These are phyloP conservation scores for Moxostoma hubbsi DNA, from an alignment of 2,797 vertebrate species.

Conservation along the genomic window DNA sequence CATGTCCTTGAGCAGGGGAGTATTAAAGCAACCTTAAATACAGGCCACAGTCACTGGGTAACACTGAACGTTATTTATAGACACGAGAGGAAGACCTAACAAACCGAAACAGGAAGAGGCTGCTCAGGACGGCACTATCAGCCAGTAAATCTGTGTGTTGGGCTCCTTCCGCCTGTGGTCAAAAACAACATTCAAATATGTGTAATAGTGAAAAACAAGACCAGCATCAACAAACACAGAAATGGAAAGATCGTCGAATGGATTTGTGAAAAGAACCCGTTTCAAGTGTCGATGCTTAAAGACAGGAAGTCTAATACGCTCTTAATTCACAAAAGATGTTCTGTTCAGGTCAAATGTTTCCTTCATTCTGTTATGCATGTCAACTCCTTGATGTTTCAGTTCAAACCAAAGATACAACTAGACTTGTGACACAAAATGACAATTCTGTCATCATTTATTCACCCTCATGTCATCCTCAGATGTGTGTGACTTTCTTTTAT, in stretches of 20 bases:
- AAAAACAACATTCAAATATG: conserved; percentile 18
- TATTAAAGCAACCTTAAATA: conserved; percentile 32
- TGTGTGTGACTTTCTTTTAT: too few relatives aligned
- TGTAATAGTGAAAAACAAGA: not conserved
- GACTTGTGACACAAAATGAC: too few relatives aligned
- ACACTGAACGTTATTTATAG: conserved; percentile 45
- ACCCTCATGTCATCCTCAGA: too few relatives aligned
- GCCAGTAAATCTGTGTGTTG: not conserved
- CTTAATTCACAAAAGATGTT: not conserved
- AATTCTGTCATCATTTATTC: too few relatives aligned
- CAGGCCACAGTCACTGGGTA: conserved; percentile 8
- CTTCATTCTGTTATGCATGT: not conserved
- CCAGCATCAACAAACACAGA: not conserved
- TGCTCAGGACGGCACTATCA: conserved; percentile 27
- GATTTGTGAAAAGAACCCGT: conserved; percentile 4
- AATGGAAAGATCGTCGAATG: conserved; percentile 6
- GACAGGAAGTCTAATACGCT: not conserved
- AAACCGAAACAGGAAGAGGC: conserved; percentile 30
- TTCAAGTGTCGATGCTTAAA: conserved; percentile 14
- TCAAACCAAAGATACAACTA: not conserved
- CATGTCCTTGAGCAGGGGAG: conserved; percentile 7
- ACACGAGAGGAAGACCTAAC: conserved; percentile 16
- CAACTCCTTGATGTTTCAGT: not conserved
- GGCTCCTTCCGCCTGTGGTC: not conserved
- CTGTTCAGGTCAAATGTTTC: not conserved